Evolutionary conservation across 2,888 invertebrate genomes (phyloP), one percentile per base, ranked within the genome.

Genomic region (Conistra vaccinii): DNA sequence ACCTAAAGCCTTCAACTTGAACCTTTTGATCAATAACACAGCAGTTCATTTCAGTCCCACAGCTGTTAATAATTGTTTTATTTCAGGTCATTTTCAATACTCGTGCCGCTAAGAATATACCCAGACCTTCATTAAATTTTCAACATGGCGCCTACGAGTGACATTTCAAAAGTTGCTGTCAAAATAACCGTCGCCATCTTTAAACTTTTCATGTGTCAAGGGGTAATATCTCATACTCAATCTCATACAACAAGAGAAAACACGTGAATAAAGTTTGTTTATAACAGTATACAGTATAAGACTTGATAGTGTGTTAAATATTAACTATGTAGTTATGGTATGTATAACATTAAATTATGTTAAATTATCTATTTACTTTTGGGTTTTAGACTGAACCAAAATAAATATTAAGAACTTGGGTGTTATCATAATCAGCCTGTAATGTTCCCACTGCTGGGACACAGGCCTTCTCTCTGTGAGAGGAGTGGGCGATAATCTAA

Each of bases 1-100:
- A 35, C 20, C 3, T 32, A 7, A 70, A 51, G 14, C 32, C 57
- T 63, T 81, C 48, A 73, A 62, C 57, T 80, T 51, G 42, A 58
- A 57, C 17, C 62, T 55, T 10, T 55, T 55, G n/a, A 78, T 81
- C 82, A 82, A 78, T 78, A 76, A 62, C 53, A 66, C 9, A 82
- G 42, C 48, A 45, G 35, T 67, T 67, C 51, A 76, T 61, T 77
- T 77, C 78, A 51, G n/a, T 82, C 32, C 12, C 20, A 62, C 77
- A 60, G 42, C 55, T 83, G 78, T 17, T 29, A 32, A 23, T 14
- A 57, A 57, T 55, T 57, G 26, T 32, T 1, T 61, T 53, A n/a
- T 42, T 67, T 77, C 61, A 76, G 20, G n/a, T 12, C 7, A 39
- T 39, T 45, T n/a, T 29, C 57, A 63, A 63, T 51, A 35, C 48